Evolutionary conservation across 2,113 vertebrate genomes (phyloP).

Genomic region (Chauna torquata): DNA sequence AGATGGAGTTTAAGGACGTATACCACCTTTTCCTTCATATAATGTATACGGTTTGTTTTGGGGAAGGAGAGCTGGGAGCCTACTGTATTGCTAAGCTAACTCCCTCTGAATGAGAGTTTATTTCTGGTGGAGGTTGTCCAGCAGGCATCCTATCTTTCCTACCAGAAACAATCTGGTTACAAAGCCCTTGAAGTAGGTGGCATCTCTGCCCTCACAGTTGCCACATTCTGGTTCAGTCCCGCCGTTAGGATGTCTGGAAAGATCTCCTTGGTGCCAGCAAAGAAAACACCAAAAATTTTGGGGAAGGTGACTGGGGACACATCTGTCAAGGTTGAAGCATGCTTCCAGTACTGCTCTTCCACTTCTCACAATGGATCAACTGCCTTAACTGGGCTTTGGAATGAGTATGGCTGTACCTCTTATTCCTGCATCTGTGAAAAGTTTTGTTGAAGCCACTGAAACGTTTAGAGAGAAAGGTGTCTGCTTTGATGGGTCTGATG

Average conservation of each 20-base stretch:
- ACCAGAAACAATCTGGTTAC: neutral
- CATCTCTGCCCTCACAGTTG: neutral
- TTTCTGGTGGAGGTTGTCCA: neutral
- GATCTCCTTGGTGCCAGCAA: neutral
- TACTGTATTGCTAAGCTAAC: neutral
- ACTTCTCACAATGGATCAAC: neutral
- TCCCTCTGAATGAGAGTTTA: neutral
- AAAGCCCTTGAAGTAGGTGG: neutral
- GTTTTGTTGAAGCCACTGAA: neutral
- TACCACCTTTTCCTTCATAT: neutral
- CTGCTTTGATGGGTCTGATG: neutral
- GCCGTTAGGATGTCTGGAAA: neutral
- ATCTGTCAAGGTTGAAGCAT: neutral
- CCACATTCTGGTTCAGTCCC: neutral
- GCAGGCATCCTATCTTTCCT: neutral
- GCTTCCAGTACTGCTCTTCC: neutral
- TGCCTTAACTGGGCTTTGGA: neutral
- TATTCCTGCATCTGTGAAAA: neutral
- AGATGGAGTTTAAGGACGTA: neutral
- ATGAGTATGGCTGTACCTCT: neutral
- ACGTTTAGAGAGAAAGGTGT: neutral
- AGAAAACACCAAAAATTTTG: neutral
- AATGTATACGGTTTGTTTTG: neutral
- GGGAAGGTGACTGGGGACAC: neutral
- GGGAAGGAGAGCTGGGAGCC: neutral